Percentiles rank a stretch among this genome's conserved stretches.
phyloP scores from a whole-genome alignment of 2,888 invertebrate species.

The Eumacrocentrus americanus region DNA sequence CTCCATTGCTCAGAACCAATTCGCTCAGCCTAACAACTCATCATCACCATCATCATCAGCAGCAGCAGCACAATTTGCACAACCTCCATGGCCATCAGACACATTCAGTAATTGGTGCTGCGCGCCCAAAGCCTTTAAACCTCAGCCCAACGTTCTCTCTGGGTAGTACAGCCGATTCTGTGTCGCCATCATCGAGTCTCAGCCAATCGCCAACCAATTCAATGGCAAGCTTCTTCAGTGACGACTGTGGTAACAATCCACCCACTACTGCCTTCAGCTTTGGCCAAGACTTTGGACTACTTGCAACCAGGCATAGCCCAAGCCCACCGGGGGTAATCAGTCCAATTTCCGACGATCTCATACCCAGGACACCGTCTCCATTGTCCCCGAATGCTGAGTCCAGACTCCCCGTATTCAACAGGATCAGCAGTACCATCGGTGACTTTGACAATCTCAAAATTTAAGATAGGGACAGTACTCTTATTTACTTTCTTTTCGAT shows the following conservation, averaged over 20 bases:
- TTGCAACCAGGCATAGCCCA: slow-evolving; percentile 64
- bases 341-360: slow-evolving; percentile 38
- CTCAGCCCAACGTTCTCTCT: slow-evolving; percentile 61
- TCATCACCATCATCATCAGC: slow-evolving; percentile 45
- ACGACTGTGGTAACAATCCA: slow-evolving; percentile 60
- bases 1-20: slow-evolving; percentile 49
- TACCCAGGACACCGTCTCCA: slow-evolving; percentile 51
- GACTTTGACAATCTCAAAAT: slow-evolving; percentile 56
- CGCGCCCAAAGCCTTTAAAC: slow-evolving; percentile 58
- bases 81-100: slow-evolving; percentile 34
- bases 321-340: slow-evolving; percentile 34
- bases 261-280: slow-evolving; percentile 55
- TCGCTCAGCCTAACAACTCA: slow-evolving; percentile 48
- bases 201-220: slow-evolving; percentile 70
- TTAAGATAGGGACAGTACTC: slow-evolving; percentile 35
- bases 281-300: slow-evolving; percentile 52
- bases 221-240: slow-evolving; percentile 68
- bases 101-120: slow-evolving; percentile 46
- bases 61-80: slow-evolving; percentile 37
- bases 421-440: slow-evolving; percentile 66
- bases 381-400: slow-evolving; percentile 65
- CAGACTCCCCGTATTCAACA: slow-evolving; percentile 82
- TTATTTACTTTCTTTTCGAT: slow-evolving; percentile 14
- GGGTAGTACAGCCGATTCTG: slow-evolving; percentile 65
- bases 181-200: slow-evolving; percentile 69